Conservation (phyloP, 2,888 invertebrate species). For the Reticulitermes lucifugus region DNA sequence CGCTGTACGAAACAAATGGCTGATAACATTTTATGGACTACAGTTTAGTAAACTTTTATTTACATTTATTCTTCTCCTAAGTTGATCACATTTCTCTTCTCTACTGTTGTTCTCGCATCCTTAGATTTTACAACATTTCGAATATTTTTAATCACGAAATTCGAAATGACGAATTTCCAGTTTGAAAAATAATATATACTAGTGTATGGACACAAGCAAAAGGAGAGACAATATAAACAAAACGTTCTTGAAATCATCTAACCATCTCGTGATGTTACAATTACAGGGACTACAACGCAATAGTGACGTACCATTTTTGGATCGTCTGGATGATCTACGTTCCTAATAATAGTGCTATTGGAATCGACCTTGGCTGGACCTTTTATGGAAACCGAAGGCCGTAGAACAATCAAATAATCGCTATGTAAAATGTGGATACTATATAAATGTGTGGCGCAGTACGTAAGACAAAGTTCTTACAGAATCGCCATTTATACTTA, state of each 20-base stretch:
- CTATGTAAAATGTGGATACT: constrained; percentile 1
- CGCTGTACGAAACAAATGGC: too few species aligned
- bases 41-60: too few species aligned
- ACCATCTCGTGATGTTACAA: not conserved
- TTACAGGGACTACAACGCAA: not conserved
- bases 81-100: too few species aligned
- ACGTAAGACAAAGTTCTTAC: not conserved
- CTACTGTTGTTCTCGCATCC: too few species aligned
- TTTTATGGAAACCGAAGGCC: constrained; percentile 7
- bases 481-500: not conserved
- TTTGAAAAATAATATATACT: too few species aligned
- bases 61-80: too few species aligned
- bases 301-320: not conserved
- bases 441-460: not conserved
- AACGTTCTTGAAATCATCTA: not conserved
- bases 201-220: too few species aligned
- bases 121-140: too few species aligned
- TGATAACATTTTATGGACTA: too few species aligned
- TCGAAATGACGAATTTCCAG: too few species aligned
- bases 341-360: not conserved
- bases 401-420: not conserved
- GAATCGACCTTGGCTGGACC: not conserved
- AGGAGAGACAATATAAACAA: too few species aligned
- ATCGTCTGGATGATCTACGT: not conserved
- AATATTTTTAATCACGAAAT: too few species aligned